Evolutionary conservation across 2,113 vertebrate species (phyloP), one percentile per base, ranked within the genome.

Genomic region (cattle (Bos taurus)): DNA sequence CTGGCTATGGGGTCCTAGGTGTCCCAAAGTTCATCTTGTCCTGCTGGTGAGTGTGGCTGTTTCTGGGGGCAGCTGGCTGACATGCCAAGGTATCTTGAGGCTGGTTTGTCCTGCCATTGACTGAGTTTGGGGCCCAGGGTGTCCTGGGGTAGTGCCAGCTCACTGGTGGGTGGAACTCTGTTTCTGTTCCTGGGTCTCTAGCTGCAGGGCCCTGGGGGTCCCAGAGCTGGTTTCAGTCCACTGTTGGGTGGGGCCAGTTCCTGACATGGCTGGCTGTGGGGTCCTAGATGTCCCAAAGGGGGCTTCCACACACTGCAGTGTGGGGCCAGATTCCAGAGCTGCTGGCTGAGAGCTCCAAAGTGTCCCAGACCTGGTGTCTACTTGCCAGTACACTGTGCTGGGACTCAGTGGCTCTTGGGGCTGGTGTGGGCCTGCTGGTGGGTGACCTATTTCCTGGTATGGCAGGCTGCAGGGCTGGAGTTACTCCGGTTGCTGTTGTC

Each of bases 1-100:
- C 25, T 26, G 25, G 57, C 7, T 15, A n/a, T 7, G 28, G 28
- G 60, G 28, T 64, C 60, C 60, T 16, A 15, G 6, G 28, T 16
- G 0, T 33, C 60, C 1, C 30, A 62, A 62, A 62, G 1, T 1
- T 33, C 1, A 0, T 5, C 64, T 67, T 67, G 33, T 21, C 0
- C 64, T 0, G 33, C 33, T 67, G 64, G 16, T 67, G 64, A 19
- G 64, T 67, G 64, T 67, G 33, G 33, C 8, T 67, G 8, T 67
- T 36, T 19, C 64, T 67, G 33, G 64, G 17, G 64, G 64, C n/a
- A 67, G 64, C 64, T 36, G 64, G n/a, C 64, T 36, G 33, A 21
- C 17, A 36, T 4, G n/a, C n/a, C 64, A 36, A 71, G 16, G 64
- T 67, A 67, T 36, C 64, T 10, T 36, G 33, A 67, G 33, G 62